A percentile compares a stretch with the other conserved stretches of the same genome.
These are phyloP conservation scores for Myopa testacea DNA, from an alignment of 2,888 invertebrate species.

Conservation along the genomic window DNA sequence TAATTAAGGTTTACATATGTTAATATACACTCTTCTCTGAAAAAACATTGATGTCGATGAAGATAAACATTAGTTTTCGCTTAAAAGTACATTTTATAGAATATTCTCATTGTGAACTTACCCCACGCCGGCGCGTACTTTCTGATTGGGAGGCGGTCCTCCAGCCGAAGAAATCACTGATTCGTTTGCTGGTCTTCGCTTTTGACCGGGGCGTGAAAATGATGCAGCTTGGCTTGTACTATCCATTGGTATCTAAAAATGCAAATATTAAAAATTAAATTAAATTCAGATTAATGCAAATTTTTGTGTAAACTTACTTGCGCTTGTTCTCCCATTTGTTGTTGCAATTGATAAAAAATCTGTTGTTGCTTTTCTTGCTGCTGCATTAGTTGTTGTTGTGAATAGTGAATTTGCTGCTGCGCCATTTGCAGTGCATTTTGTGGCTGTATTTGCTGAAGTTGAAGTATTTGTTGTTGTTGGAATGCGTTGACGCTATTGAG, in stretches of 20 bases:
- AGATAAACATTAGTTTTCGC: no score
- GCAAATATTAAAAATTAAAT: background rate
- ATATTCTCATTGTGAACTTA: background rate
- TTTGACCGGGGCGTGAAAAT: conserved; percentile 24
- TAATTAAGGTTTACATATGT: no score
- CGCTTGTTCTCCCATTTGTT: conserved; percentile 9
- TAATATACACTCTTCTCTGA: no score
- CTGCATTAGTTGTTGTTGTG: conserved; percentile 11
- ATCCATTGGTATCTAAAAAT: conserved; percentile 2
- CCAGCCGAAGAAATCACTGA: background rate
- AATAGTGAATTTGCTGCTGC: conserved; percentile 13
- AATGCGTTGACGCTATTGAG: conserved; percentile 29
- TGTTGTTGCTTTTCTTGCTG: conserved; percentile 21
- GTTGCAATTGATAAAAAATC: background rate
- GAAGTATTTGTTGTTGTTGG: conserved; percentile 24
- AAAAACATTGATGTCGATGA: background rate
- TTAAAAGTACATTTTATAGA: no score
- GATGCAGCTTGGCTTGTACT: background rate
- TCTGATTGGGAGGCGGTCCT: conserved; percentile 25
- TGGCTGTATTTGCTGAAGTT: conserved; percentile 21
- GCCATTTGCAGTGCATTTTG: conserved; percentile 13
- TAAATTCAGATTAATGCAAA: background rate
- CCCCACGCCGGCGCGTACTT: conserved; percentile 28
- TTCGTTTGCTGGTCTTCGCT: conserved; percentile 28
- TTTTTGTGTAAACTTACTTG: conserved; percentile 7